phyloP scores from a whole-genome alignment of 1,140 invertebrate species.

The Lepidostoma basale region DNA sequence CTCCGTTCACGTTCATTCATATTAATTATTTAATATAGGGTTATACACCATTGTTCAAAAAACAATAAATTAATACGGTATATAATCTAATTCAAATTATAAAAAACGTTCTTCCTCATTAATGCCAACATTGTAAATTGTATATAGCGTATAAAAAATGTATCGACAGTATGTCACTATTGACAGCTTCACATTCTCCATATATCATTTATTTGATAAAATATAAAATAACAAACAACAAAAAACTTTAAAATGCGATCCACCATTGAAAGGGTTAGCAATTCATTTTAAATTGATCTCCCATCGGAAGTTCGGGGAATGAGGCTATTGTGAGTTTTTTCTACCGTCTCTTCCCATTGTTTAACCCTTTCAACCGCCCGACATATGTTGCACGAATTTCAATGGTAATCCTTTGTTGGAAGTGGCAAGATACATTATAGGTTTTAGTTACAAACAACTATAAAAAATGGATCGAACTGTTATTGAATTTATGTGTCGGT shows the following conservation, averaged over 20 bases:
- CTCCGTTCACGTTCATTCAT: too few species aligned
- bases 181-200: slow-evolving; percentile 16
- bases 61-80: too few species aligned
- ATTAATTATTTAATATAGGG: too few species aligned
- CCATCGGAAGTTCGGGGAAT: slow-evolving; percentile 12
- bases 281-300: slow-evolving; percentile 44
- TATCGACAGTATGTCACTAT: slow-evolving; percentile 12
- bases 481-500: neutral
- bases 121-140: too few species aligned
- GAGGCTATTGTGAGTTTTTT: slow-evolving; percentile 37
- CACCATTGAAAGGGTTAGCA: slow-evolving; percentile 20
- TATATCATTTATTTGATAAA: slow-evolving; percentile 29
- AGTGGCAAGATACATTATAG: slow-evolving; percentile 24
- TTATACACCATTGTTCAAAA: too few species aligned
- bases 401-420: slow-evolving; percentile 20
- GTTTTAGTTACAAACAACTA: neutral
- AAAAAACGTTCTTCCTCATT: too few species aligned
- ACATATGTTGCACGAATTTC: slow-evolving; percentile 18
- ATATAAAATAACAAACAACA: neutral
- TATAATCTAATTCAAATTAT: too few species aligned
- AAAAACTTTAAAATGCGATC: slow-evolving; percentile 32
- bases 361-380: slow-evolving; percentile 39
- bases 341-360: slow-evolving; percentile 38
- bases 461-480: neutral
- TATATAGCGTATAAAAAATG: slow-evolving; percentile 2